These are phyloP conservation scores for Varanus komodoensis DNA, from an alignment of 2,113 vertebrate genomes.

Conservation along the genomic window DNA sequence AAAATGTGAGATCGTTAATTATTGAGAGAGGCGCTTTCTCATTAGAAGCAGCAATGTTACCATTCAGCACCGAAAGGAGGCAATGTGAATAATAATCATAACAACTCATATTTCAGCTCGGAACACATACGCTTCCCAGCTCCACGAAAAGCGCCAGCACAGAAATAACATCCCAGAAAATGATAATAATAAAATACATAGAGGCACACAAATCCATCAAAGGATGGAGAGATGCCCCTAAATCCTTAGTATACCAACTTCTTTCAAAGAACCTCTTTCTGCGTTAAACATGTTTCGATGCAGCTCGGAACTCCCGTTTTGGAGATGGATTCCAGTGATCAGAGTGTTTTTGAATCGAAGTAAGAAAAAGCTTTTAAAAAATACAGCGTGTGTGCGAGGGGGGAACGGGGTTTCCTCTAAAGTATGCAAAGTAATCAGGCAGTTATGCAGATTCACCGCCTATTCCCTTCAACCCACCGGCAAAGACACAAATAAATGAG, in stretches of 20 bases:
- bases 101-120: constrained; percentile 68
- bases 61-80: constrained; percentile 75
- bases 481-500: constrained; percentile 66
- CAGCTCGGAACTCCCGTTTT: neutral
- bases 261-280: too few relatives aligned
- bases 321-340: neutral
- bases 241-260: neutral
- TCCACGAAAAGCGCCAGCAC: neutral
- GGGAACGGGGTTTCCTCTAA: constrained; percentile 52
- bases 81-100: constrained; percentile 75
- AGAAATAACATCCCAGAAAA: constrained; percentile 25
- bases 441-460: constrained; percentile 54
- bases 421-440: constrained; percentile 73
- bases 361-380: neutral
- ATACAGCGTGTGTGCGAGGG: neutral
- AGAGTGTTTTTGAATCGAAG: constrained; percentile 37
- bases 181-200: constrained; percentile 14
- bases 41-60: constrained; percentile 82
- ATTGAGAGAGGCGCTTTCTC: constrained; percentile 82
- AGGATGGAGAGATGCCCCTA: constrained; percentile 57
- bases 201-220: constrained; percentile 49
- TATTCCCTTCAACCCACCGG: neutral
- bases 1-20: constrained; percentile 86
- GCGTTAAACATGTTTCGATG: too few relatives aligned
- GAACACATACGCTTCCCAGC: neutral